These are phyloP conservation scores for Sminthopsis crassicaudata DNA, from an alignment of 2,113 vertebrate genomes.

Conservation along the genomic window DNA sequence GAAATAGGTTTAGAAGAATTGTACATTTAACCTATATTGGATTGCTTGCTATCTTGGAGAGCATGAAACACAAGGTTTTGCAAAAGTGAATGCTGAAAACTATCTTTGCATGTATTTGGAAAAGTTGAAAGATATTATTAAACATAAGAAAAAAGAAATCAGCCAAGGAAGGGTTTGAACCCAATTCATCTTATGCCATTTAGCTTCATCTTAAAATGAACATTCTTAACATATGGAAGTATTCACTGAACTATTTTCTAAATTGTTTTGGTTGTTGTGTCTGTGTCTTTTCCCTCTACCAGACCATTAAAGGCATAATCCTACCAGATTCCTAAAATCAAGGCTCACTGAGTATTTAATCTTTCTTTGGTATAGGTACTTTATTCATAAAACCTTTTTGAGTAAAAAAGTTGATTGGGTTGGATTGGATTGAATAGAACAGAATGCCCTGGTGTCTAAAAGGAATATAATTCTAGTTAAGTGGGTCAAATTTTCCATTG, in stretches of 20 bases:
- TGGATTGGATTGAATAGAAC: background rate
- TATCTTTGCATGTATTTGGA: too few relatives aligned
- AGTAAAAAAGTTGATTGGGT: background rate
- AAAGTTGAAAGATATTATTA: too few relatives aligned
- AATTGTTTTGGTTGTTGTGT: background rate
- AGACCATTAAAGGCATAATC: background rate
- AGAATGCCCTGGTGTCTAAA: background rate
- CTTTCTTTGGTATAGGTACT: background rate
- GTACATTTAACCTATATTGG: too few relatives aligned
- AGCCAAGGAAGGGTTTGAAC: background rate
- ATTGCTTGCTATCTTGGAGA: too few relatives aligned
- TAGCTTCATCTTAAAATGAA: background rate
- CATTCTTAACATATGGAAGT: background rate
- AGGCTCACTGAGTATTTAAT: background rate
- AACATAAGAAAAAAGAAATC: background rate
- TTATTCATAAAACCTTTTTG: background rate
- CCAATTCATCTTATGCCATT: background rate
- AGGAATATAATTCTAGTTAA: background rate
- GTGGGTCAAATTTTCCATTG: background rate
- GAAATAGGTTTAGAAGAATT: too few relatives aligned
- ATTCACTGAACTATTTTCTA: background rate
- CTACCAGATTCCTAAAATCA: background rate
- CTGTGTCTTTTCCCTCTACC: background rate
- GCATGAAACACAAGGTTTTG: too few relatives aligned
- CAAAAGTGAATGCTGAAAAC: too few relatives aligned